Conservation (phyloP, 2,113 vertebrate genomes). For the Colius striatus region DNA sequence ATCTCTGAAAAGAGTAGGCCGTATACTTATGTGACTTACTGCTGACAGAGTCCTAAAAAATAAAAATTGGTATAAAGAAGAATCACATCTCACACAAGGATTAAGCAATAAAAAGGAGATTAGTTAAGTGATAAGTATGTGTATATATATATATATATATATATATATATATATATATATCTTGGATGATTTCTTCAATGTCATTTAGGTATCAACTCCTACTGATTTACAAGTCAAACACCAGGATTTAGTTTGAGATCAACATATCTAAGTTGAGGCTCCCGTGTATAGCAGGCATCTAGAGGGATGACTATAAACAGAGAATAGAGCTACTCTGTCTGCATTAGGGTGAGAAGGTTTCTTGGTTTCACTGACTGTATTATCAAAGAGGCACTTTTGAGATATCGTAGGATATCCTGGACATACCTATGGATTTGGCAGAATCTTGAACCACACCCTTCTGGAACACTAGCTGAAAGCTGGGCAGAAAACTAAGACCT, state of each 20-base stretch:
- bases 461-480: neutral
- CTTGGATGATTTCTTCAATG: neutral
- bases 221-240: neutral
- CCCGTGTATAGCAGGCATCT: rapidly evolving
- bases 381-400: neutral
- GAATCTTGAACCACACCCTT: neutral
- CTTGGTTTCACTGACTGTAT: neutral
- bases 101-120: neutral
- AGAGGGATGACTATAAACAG: neutral
- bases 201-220: neutral
- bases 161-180: neutral
- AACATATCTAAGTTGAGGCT: neutral
- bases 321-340: neutral
- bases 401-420: neutral
- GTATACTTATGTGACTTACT: neutral
- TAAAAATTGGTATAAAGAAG: neutral
- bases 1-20: conserved; percentile 25
- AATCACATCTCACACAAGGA: neutral
- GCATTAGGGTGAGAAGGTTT: neutral
- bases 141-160: rapidly evolving
- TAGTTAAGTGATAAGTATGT: neutral
- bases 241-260: neutral
- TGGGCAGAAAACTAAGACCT: neutral
- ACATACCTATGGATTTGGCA: neutral
- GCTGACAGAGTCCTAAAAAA: neutral